A percentile compares a stretch with the other conserved stretches of the same genome.
phyloP scores from a whole-genome alignment of 2,888 invertebrate genomes.

The Macrostomum cliftonense region DNA sequence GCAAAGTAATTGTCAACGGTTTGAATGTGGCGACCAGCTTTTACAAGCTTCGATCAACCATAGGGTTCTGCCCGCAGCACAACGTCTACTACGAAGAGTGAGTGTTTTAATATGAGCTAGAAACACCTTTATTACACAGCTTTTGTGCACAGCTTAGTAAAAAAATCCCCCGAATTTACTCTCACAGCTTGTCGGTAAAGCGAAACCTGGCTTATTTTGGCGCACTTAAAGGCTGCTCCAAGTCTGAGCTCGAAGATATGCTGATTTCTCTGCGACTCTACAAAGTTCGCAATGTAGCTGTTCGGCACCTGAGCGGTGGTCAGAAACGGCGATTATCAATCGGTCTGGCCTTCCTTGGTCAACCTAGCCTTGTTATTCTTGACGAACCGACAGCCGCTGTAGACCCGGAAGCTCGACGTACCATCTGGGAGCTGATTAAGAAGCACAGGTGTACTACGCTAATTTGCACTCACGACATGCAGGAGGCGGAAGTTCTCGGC shows the following conservation, averaged over 20 bases:
- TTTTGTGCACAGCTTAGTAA: no score
- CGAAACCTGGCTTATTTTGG: conserved; percentile 38
- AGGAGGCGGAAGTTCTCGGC: conserved; percentile 23
- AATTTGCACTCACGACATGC: conserved; percentile 22
- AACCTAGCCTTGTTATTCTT: conserved; percentile 21
- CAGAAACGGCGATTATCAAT: no score
- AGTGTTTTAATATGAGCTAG: conserved; percentile 14
- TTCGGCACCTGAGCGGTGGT: conserved; percentile 8
- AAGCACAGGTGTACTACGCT: conserved; percentile 20
- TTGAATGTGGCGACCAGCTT: conserved; percentile 16
- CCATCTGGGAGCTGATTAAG: conserved; percentile 23
- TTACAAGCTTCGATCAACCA: conserved; percentile 17
- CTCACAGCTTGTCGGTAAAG: conserved; percentile 33
- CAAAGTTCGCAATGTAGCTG: not conserved
- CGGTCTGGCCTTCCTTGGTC: conserved; percentile 21
- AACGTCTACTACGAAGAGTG: conserved; percentile 37
- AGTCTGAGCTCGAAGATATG: conserved; percentile 6
- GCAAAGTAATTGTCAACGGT: conserved; percentile 18
- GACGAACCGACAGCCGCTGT: conserved; percentile 20
- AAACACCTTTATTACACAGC: no score
- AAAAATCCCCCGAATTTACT: no score
- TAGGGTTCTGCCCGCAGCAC: conserved; percentile 39
- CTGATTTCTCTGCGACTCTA: conserved; percentile 1
- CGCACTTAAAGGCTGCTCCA: conserved; percentile 24
- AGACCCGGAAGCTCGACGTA: conserved; percentile 23